Conservation (phyloP, 2,888 invertebrate species). For the Perizoma affinitatum region DNA sequence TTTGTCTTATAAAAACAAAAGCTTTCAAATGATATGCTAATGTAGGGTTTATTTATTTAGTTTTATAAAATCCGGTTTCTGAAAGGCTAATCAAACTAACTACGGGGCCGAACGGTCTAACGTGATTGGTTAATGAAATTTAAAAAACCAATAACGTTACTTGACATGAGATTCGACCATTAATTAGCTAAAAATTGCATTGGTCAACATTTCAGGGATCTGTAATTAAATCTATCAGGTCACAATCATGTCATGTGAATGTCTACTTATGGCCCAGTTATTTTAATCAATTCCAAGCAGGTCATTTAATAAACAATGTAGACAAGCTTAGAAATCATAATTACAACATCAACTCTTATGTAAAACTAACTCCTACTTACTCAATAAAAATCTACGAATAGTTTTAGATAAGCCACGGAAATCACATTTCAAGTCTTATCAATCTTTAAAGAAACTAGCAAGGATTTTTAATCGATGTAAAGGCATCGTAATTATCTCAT, state of each 20-base stretch:
- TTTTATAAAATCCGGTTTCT: neutral
- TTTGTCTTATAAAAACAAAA: slow-evolving; percentile 29
- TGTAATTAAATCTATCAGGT: too few relatives aligned
- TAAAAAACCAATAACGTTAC: too few relatives aligned
- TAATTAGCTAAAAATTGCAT: too few relatives aligned
- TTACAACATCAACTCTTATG: neutral
- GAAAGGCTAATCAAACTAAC: too few relatives aligned
- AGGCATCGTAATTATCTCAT: slow-evolving; percentile 35
- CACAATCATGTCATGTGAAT: too few relatives aligned
- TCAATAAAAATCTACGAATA: too few relatives aligned
- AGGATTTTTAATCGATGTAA: slow-evolving; percentile 24
- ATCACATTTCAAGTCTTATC: slow-evolving; percentile 8
- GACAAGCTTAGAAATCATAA: neutral
- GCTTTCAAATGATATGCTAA: slow-evolving; percentile 25
- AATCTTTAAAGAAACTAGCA: slow-evolving; percentile 16
- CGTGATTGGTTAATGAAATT: too few relatives aligned
- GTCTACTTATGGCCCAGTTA: too few relatives aligned
- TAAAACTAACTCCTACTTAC: neutral
- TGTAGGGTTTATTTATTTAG: neutral
- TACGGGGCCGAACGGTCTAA: too few relatives aligned
- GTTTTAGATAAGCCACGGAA: slow-evolving; percentile 6
- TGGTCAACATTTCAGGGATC: too few relatives aligned
- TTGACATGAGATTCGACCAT: too few relatives aligned
- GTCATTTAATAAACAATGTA: neutral
- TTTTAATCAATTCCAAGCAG: too few relatives aligned